Conservation (phyloP, 2,888 invertebrate genomes). For the Pemphredon lugubris region DNA sequence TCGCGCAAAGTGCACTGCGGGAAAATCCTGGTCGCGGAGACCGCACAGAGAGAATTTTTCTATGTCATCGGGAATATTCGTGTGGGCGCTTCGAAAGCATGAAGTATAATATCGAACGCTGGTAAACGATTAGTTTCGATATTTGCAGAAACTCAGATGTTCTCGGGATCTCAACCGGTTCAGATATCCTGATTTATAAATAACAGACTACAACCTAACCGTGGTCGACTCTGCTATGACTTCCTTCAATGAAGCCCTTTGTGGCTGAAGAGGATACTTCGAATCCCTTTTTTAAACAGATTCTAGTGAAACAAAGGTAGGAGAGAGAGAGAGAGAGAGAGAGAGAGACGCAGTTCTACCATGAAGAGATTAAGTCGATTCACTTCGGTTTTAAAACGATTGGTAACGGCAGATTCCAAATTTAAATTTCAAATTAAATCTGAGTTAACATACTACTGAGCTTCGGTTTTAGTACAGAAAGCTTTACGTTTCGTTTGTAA, state of each 20-base stretch:
- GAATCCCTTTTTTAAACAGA: conserved; percentile 7
- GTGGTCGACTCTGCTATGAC: neutral
- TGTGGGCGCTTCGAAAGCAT: no score
- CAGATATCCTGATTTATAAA: neutral
- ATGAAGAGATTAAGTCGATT: conserved; percentile 32
- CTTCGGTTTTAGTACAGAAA: neutral
- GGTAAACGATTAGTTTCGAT: no score
- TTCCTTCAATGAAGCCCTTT: conserved; percentile 7
- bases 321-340: no score
- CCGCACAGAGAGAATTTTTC: neutral
- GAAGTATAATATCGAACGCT: no score
- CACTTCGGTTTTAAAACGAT: conserved; percentile 15
- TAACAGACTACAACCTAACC: conserved; percentile 16
- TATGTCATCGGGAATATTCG: neutral
- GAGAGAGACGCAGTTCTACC: conserved; percentile 20
- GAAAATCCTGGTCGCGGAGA: conserved; percentile 5
- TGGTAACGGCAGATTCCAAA: conserved; percentile 4
- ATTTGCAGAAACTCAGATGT: no score
- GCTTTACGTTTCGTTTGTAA: neutral
- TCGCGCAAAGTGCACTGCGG: no score
- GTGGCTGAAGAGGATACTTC: conserved; percentile 1
- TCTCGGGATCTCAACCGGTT: neutral
- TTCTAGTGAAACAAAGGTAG: no score
- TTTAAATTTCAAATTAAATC: conserved; percentile 34
- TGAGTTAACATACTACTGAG: neutral